Evolutionary conservation across 2,113 vertebrate genomes (phyloP).

Genomic region (Meriones unguiculatus): DNA sequence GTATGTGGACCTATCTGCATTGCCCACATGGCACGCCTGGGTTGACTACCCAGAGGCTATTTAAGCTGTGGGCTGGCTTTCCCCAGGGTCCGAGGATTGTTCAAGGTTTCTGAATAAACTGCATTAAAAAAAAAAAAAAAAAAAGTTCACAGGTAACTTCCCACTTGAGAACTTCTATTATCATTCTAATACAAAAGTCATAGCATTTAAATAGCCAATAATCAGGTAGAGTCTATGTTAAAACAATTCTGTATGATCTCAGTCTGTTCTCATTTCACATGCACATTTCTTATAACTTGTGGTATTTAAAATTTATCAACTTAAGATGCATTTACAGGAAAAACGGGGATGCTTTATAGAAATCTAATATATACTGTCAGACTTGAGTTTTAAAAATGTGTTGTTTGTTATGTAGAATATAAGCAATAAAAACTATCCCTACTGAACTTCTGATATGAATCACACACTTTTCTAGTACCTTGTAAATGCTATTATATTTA

Average conservation of each 20-base stretch:
- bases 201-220: neutral
- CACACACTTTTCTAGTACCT: neutral
- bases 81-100: too few relatives aligned
- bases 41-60: too few relatives aligned
- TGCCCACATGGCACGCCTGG: too few relatives aligned
- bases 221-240: neutral
- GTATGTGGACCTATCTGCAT: too few relatives aligned
- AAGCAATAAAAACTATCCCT: conserved; percentile 24
- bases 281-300: neutral
- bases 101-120: too few relatives aligned
- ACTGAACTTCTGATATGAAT: neutral
- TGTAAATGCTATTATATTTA: neutral
- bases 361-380: neutral
- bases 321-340: neutral
- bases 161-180: neutral
- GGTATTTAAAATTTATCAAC: neutral
- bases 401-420: neutral
- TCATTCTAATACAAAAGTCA: neutral
- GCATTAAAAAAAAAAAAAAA: too few relatives aligned
- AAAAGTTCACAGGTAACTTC: neutral
- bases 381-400: conserved; percentile 45
- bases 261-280: neutral
- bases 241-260: neutral
- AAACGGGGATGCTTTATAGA: neutral
- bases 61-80: too few relatives aligned